Conservation (phyloP, 2,797 vertebrate genomes). For the Pseudochirops corinnae region DNA sequence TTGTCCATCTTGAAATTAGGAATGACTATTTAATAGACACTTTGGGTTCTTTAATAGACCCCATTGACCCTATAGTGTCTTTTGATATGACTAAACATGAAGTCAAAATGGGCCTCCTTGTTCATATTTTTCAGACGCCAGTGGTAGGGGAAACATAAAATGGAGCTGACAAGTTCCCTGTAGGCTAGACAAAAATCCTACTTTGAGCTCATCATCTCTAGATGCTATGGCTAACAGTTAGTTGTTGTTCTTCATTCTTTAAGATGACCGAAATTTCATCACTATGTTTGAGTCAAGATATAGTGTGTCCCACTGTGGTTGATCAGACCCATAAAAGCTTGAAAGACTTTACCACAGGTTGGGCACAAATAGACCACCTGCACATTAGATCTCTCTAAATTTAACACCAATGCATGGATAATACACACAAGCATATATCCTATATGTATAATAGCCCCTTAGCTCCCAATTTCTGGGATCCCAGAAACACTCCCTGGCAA, state of each 20-base stretch:
- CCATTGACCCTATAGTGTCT: not conserved
- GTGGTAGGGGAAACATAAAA: not conserved
- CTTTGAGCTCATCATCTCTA: not conserved
- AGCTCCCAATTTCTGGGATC: not conserved
- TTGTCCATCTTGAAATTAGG: not conserved
- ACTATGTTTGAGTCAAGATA: not conserved
- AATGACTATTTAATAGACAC: not conserved
- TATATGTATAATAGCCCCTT: not conserved
- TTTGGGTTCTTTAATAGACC: not conserved
- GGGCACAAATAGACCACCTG: not conserved
- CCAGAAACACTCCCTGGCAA: not conserved
- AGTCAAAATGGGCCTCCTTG: not conserved
- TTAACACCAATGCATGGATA: not conserved
- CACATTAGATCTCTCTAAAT: not conserved
- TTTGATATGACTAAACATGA: not conserved
- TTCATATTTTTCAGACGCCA: not conserved
- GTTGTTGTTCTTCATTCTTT: not conserved
- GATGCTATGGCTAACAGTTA: fast-evolving
- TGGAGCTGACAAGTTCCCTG: not conserved
- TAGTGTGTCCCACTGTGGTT: not conserved
- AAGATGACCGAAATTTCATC: not conserved
- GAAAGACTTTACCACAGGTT: not conserved
- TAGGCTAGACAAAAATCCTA: not conserved
- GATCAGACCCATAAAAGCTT: not conserved
- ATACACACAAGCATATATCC: not conserved